phyloP scores from a whole-genome alignment of 2,113 vertebrate genomes.

The Azemiops feae region DNA sequence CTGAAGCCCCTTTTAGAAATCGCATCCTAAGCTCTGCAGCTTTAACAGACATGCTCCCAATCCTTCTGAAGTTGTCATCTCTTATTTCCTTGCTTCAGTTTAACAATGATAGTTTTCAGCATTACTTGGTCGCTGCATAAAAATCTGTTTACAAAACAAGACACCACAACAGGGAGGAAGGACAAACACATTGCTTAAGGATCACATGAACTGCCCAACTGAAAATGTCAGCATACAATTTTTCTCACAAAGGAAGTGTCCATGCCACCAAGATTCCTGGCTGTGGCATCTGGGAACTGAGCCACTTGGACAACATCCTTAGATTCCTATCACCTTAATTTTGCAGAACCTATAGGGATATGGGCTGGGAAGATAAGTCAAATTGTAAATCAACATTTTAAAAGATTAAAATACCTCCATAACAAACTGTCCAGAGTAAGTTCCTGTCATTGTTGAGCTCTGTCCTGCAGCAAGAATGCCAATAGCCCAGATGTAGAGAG shows the following conservation, averaged over 20 bases:
- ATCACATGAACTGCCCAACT: background rate
- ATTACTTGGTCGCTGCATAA: background rate
- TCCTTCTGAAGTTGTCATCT: background rate
- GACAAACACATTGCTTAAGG: background rate
- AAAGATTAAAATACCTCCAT: constrained; percentile 84
- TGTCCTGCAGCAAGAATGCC: constrained; percentile 96
- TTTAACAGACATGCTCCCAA: background rate
- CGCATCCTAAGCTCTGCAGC: background rate
- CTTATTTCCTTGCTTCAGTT: background rate
- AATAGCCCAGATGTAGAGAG: constrained; percentile 95
- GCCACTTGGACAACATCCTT: background rate
- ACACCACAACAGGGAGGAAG: background rate
- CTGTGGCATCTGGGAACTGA: background rate
- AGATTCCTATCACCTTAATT: background rate
- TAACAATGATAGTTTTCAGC: background rate
- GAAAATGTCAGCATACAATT: background rate
- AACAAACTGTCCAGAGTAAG: constrained; percentile 96
- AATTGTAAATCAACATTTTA: fast-evolving
- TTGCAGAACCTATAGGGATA: background rate
- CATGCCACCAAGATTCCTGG: background rate
- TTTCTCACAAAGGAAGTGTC: background rate
- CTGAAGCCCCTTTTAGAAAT: background rate
- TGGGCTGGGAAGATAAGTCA: background rate
- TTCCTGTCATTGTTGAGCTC: constrained; percentile 98
- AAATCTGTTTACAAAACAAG: background rate